Evolutionary conservation across 2,888 invertebrate genomes (phyloP), one percentile per base, ranked within the genome.

Genomic region (Liopterus haemorrhoidalis): DNA sequence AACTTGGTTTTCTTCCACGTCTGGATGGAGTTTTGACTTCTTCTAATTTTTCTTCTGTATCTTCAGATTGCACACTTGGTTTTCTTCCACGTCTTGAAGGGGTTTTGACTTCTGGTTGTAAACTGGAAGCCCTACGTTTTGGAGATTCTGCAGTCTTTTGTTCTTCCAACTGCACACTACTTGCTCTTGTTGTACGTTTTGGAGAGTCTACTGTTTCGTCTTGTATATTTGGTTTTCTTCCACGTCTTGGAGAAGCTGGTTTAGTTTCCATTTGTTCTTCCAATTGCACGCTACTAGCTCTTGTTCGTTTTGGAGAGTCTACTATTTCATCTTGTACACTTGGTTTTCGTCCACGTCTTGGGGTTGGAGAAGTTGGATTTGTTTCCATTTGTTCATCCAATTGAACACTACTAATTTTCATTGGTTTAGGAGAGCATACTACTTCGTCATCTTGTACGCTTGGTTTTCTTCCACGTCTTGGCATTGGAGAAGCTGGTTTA

Each of bases 241-340:
- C 5, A 22, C 22, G 22, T 22, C 6, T 22, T 22, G 22, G 8
- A 5, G 22, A 8, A 8, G 5, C 3, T 21, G 36, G 22, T 36
- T 36, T 4, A 8, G 5, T 22, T 6, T 6, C 8, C 8, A 22
- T 39, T 28, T 28, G n/a, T 19, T 24, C 8, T 19, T 40, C 32
- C 19, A 46, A 24, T 43, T 50, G 46, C n/a, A 46, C 41, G 36
- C 50, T 49, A 12, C 31, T 30, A 20, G 30, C 44, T 27, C 47
- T 28, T 33, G n/a, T 36, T 20, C 41, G 21, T 15, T 27, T 20
- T 11, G n/a, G 27, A 8, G 31, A 8, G 11, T 38, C 32, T 30
- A 16, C 6, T 31, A 28, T 14, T 46, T 28, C 21, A 41, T 28
- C 14, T 31, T 46, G 18, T 18, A 32, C 12, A 24, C 41, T 5